Base-by-base conservation (phyloP, 2,113 vertebrate species). In the Myocastor coypus region DNA sequence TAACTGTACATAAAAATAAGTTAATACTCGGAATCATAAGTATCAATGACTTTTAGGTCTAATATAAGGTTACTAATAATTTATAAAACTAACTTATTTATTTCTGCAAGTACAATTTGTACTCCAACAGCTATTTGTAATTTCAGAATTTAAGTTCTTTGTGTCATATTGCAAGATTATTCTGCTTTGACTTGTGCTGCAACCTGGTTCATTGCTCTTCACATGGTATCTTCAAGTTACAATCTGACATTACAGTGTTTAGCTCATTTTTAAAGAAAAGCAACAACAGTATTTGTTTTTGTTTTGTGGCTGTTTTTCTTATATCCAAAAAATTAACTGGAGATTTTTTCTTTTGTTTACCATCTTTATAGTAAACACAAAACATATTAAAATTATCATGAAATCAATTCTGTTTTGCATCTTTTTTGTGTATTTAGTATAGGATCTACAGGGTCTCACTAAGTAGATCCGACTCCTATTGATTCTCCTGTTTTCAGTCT, bases 201-300 rank as follows among this genome's bases (percentile, higher is more conserved):
- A 57, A 87, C 1, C 14, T 81, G 37, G 3, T 63, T 94, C 7
- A 59, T 55, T 28, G 1, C 2, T 92, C 16, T 19, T 24, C 9
- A 63, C 57, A 26, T 46, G 42, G 5, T 30, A 46, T 88, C 95
- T 94, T 94, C 42, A 78, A 63, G 57, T 88, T 94, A 63, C 28
- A 52, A 42, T 81, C 86, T 78, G 9, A 87, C 87, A 42, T 80
- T 28, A 46, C 64, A 57, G 59, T 3, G 3, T 40, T 83, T 68
- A 71, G 82, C n/a, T 30, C 30, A 26, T 69, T 91, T 64, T 59
- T 28, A 63, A 89, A 83, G 4, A 89, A 93, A 83, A 10, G 16
- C 24, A 52, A 46, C 64, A 63, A 2, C 52, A n/a, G 11, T n/a
- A 73, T 83, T 20, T 28, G 16, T 52, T 84, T 52, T 46, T 50